Evolutionary conservation across 2,888 invertebrate species (phyloP).

Genomic region (Nezara viridula): DNA sequence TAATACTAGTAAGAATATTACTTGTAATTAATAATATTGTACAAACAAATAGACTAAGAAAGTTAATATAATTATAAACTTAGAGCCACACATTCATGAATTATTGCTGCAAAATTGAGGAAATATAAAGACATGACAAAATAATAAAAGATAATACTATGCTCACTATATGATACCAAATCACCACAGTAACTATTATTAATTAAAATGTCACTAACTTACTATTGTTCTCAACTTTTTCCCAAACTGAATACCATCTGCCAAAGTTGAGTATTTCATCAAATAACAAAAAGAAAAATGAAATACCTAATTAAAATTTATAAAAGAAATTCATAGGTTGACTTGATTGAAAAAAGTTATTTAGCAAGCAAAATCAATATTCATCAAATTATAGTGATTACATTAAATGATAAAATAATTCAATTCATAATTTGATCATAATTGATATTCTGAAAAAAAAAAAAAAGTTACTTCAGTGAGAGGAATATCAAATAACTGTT

Average conservation of each 20-base stretch:
- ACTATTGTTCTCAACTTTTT: not conserved
- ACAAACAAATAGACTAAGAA: not conserved
- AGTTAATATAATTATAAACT: not conserved
- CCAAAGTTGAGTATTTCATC: too few relatives aligned
- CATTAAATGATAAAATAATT: not conserved
- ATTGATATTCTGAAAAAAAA: not conserved
- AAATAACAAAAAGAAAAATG: not conserved
- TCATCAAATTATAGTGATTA: not conserved
- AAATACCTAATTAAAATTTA: not conserved
- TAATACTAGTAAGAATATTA: not conserved
- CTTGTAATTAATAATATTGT: not conserved
- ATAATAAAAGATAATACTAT: too few relatives aligned
- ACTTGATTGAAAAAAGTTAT: not conserved
- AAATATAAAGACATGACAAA: too few relatives aligned
- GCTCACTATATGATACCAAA: not conserved
- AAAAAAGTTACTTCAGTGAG: not conserved
- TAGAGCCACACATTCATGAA: not conserved
- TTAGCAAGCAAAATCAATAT: not conserved
- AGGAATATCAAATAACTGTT: not conserved
- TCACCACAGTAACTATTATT: not conserved
- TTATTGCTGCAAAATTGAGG: not conserved
- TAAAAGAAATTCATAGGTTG: not conserved
- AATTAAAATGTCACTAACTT: not conserved
- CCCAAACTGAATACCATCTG: too few relatives aligned
- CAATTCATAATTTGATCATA: not conserved